Evolutionary conservation across 2,113 vertebrate genomes (phyloP).

Genomic region (Paramisgurnus dabryanus): DNA sequence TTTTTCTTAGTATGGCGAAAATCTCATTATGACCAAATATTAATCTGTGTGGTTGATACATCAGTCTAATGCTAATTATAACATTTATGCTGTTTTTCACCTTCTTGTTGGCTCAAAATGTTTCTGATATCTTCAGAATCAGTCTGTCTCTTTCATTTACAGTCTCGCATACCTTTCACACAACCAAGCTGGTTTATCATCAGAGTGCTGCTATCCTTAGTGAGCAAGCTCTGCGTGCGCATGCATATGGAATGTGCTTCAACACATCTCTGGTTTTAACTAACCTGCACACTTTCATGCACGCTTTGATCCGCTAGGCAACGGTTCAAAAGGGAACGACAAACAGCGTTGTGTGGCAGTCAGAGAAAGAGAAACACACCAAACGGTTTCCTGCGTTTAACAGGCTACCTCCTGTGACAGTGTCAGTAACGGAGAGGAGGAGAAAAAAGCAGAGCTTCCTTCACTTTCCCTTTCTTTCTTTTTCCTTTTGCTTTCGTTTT

Average conservation of each 20-base stretch:
- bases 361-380: constrained; percentile 39
- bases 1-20: neutral
- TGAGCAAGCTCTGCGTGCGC: neutral
- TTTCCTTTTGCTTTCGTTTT: neutral
- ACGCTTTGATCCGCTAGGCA: constrained; percentile 45
- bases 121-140: constrained; percentile 5
- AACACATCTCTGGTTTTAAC: constrained; percentile 51
- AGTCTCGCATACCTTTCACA: neutral
- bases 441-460: constrained; percentile 13
- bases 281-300: constrained; percentile 47
- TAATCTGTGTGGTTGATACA: neutral
- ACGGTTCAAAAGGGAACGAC: constrained; percentile 49
- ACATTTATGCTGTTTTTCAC: neutral
- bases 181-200: constrained; percentile 21
- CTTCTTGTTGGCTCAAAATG: neutral
- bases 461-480: constrained; percentile 2
- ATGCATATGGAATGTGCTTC: constrained; percentile 10
- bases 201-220: constrained; percentile 26
- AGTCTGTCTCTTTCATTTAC: constrained; percentile 20
- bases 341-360: constrained; percentile 42
- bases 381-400: constrained; percentile 43
- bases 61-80: neutral
- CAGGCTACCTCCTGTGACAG: constrained; percentile 44
- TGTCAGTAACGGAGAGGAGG: constrained; percentile 35
- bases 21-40: neutral